Evolutionary conservation across 2,113 vertebrate genomes (phyloP), one percentile per base, ranked within the genome.

Genomic region (Myodes glareolus): DNA sequence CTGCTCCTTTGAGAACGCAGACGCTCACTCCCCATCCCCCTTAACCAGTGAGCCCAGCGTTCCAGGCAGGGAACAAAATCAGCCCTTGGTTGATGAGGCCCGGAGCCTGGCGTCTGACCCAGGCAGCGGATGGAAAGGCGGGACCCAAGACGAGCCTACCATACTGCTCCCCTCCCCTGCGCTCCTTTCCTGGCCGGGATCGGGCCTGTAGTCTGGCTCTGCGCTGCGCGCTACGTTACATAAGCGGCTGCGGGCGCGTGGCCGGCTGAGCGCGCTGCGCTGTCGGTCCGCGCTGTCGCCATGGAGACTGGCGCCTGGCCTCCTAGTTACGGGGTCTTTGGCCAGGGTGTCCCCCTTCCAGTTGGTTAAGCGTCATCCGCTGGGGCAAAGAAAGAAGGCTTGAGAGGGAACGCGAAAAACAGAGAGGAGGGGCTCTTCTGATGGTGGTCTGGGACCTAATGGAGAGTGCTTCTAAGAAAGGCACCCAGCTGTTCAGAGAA

Each of bases 171-270:
- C 90, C 95, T 97, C 63, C 94, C 70, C 91, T 72, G 25, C 87
- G 21, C 94, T 65, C 88, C 7, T 31, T 89, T 61, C 47, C 52
- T 67, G 55, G 92, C 80, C 75, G 67, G 76, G 65, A 85, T 95
- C 95, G 1, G 68, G 16, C 47, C 85, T 65, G 76, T 14, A 81
- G 47, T 78, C 94, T 91, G 67, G 85, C 91, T 97, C 93, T 36
- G 95, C 88, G 97, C 94, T 89, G 95, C 89, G 96, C 67, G 97
- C 96, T 96, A 94, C 81, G 97, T 99, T 99, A 99, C 98, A 98
- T 99, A 99, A 99, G 98, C 97, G 92, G 81, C 94, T 97, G 97
- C 93, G 98, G 98, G 98, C 98, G 98, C 88, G 96, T 97, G 98
- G 98, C 98, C 88, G 92, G 88, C 96, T 81, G 47, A 36, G 78